These are phyloP conservation scores for Tetrapedia diversipes DNA, from an alignment of 2,888 invertebrate genomes.

Conservation along the genomic window DNA sequence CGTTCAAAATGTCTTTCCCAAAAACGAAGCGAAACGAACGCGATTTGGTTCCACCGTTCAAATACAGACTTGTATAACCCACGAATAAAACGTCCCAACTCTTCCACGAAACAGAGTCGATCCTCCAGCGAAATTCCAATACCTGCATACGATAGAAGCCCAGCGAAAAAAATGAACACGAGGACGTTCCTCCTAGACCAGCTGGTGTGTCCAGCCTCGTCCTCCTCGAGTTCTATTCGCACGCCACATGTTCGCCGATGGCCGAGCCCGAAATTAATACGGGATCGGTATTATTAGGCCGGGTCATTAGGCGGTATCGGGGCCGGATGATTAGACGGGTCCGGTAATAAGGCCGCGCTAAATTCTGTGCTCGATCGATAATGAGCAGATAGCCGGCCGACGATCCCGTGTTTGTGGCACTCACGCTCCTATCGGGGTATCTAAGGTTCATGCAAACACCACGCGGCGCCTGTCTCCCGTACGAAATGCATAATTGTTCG, in stretches of 20 bases:
- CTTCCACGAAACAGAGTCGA: slow-evolving; percentile 15
- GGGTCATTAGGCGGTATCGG: slow-evolving; percentile 72
- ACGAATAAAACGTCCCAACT: slow-evolving; percentile 10
- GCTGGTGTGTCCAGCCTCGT: slow-evolving; percentile 75
- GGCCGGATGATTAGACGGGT: slow-evolving; percentile 75
- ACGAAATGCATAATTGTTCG: slow-evolving; percentile 17
- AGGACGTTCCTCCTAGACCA: slow-evolving; percentile 78
- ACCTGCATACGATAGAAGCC: slow-evolving; percentile 26
- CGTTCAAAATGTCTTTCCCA: too few species aligned
- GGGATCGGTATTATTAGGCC: slow-evolving; percentile 76
- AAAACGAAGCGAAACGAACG: too few species aligned
- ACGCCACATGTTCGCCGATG: slow-evolving; percentile 80
- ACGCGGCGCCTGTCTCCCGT: background rate
- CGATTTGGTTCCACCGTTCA: too few species aligned
- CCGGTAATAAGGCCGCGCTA: slow-evolving; percentile 44
- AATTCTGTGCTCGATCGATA: slow-evolving; percentile 31
- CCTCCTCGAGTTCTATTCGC: slow-evolving; percentile 78
- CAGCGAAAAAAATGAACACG: slow-evolving; percentile 62
- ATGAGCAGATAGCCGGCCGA: slow-evolving; percentile 9
- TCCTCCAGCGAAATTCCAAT: slow-evolving; percentile 41
- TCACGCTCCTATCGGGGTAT: slow-evolving; percentile 7
- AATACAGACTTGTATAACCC: background rate
- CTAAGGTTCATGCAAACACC: slow-evolving; percentile 34
- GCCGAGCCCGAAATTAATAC: slow-evolving; percentile 78
- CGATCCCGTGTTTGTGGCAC: slow-evolving; percentile 5